Percentiles rank a stretch among this genome's conserved stretches.
Conservation (phyloP, 2,113 vertebrate species). For the Haemorhous mexicanus region DNA sequence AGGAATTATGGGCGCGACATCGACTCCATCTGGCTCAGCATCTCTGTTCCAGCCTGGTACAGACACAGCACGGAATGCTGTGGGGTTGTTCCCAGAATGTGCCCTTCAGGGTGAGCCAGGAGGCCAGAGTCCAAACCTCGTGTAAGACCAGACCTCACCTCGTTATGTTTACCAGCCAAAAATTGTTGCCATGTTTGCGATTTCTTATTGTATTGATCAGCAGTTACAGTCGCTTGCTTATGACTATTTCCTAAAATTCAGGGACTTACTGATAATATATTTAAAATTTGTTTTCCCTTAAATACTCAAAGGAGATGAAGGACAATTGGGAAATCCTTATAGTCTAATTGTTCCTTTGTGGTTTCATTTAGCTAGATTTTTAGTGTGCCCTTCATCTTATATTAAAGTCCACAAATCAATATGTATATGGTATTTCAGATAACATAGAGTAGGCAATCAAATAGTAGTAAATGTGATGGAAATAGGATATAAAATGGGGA, state of each 20-base stretch:
- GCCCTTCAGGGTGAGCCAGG: not conserved
- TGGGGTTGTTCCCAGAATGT: not conserved
- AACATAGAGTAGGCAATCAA: not conserved
- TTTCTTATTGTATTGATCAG: not conserved
- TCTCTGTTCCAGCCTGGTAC: not conserved
- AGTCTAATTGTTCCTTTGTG: not conserved
- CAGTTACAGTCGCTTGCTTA: not conserved
- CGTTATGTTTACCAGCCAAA: not conserved
- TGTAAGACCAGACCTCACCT: not conserved
- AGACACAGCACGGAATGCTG: not conserved
- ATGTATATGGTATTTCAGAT: conserved; percentile 9
- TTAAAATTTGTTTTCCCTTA: not conserved
- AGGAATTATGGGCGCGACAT: not conserved
- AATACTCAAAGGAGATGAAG: not conserved
- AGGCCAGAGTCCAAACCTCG: not conserved
- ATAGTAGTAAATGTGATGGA: conserved; percentile 22
- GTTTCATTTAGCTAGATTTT: conserved; percentile 15
- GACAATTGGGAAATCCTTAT: not conserved
- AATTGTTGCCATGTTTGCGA: not conserved
- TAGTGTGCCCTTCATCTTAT: not conserved
- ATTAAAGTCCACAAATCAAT: conserved; percentile 27
- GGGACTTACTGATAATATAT: not conserved
- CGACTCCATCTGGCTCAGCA: no score
- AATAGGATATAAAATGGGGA: conserved; percentile 18
- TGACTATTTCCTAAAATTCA: not conserved